Base-by-base conservation (phyloP, 2,888 invertebrate genomes). In the Subacronicta megacephala region DNA sequence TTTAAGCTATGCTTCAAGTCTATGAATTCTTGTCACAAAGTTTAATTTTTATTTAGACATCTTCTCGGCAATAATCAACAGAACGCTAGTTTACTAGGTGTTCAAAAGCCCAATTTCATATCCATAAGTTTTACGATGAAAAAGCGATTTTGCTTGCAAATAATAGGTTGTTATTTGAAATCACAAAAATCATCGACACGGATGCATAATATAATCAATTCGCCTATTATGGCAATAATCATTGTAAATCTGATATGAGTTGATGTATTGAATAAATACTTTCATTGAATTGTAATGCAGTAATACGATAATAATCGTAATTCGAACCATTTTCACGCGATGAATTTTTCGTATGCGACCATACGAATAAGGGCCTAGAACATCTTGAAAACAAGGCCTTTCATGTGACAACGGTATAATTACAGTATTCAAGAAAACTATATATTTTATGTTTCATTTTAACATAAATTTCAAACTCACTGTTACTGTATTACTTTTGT, bases 21-120 rank as follows among this genome's bases (percentile, higher is more conserved):
- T 42, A 57, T 49, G 42, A 36, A 51, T 47, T 57, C 40, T 62
- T 59, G 75, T 75, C 75, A 72, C 72, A 72, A 72, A 54, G 12
- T 47, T 42, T 60, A 57, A 12, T 35, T 45, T 53, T 51, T 43
- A 31, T 53, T 38, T 42, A n/a, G n/a, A n/a, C n/a, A 46, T 55
- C 40, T 31, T 29, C 41, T 2, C 10, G 3, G 9, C 12, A 6
- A n/a, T n/a, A n/a, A n/a, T n/a, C n/a, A n/a, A n/a, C n/a, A n/a
- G n/a, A n/a, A n/a, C n/a, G n/a, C n/a, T n/a, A n/a, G n/a, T n/a
- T n/a, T n/a, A n/a, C n/a, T n/a, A n/a, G n/a, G n/a, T n/a, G n/a
- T n/a, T n/a, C n/a, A n/a, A n/a, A 3, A 26, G 9, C 26, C 10
- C 10, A 26, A 10, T 26, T 26, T 10, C 10, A 26, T 10, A 10